Evolutionary conservation across 2,888 invertebrate genomes (phyloP), one percentile per base, ranked within the genome.

Genomic region (Apamea anceps): DNA sequence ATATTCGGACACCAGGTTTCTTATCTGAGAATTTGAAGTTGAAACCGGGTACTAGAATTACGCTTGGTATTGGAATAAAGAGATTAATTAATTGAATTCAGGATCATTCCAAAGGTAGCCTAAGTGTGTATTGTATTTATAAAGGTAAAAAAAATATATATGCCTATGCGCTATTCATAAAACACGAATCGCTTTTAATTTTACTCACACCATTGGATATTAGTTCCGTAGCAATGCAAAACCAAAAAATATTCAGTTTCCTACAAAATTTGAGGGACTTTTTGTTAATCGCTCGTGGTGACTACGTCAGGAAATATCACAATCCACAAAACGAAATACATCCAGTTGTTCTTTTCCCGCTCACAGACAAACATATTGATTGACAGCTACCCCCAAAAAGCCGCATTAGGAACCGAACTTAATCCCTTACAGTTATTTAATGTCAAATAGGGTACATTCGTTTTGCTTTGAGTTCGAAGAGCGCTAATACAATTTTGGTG

Each of bases 361-460:
- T 65, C 32, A 65, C 13, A 83, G 73, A 73, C 72, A 80, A 88
- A 79, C 85, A 87, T 87, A 85, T 86, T 88, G 88, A 88, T 79
- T 87, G 87, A 87, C 86, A 72, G 72, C 42, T 67, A 74, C 86
- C 88, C 88, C 68, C 78, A 57, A 79, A 86, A 84, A 83, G 81
- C 63, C 77, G 81, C 72, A 88, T 88, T 75, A 88, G 75, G 72
- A 77, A 87, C 87, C 88, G 89, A 89, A 90, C 88, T 90, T 94
- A 95, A 95, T 95, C 96, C 94, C 87, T 91, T 95, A 92, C 90
- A 92, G 93, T 93, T 95, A 95, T 95, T 95, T 94, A 94, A 94
- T 92, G 92, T 92, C 91, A 92, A 93, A 93, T 90, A 88, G 91
- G 90, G 92, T 89, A 91, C 95, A 95, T 95, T 96, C 95, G 94